Base-by-base conservation (phyloP, 2,113 vertebrate genomes). In the Opisthocomus hoazin region DNA sequence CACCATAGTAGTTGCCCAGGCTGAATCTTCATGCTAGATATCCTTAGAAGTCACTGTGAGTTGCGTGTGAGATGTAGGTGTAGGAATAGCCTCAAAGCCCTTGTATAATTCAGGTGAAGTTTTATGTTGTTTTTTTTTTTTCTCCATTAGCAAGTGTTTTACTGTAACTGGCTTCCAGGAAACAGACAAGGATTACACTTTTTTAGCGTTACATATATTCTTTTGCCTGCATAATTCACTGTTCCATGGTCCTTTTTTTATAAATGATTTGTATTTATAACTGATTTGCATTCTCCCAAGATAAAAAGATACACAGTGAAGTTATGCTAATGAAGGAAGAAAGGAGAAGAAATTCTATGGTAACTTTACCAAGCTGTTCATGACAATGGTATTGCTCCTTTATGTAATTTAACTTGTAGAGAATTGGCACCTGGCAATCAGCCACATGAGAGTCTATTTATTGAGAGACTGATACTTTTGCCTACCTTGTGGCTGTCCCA, bases 191-290 rank as follows among this genome's bases (percentile, higher is more conserved):
- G 57, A 54, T 78, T 69, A 46, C 23, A 23, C 6, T 48, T 78
- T 65, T 58, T 12, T 87, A 78, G 9, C 3, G 1, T 58, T 56
- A 32, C 16, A 21, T 39, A 24, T 45, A 19, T 60, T 4, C 11
- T 53, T 88, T 75, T 37, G 9, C 23, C 11, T 74, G 12, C 5
- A 0, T 80, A 63, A 66, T 88, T 84, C 29, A 37, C 18, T 81
- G 13, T 18, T 70, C 19, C 2, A 1, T 29, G 1, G 9, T 32
- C 3, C 2, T 2, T 74, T 60, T 53, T 68, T 46, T 23, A 36
- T 15, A 46, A 37, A 51, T 64, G 0, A 70, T n/a, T 94, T 90
- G 23, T 10, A 66, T n/a, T 88, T 70, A 39, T 15, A 61, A 45
- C 9, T 51, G 20, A 50, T 63, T 60, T 58, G 7, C 16, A 45